Evolutionary conservation across 2,113 vertebrate genomes (phyloP).

Genomic region (Chelonoidis abingdonii): DNA sequence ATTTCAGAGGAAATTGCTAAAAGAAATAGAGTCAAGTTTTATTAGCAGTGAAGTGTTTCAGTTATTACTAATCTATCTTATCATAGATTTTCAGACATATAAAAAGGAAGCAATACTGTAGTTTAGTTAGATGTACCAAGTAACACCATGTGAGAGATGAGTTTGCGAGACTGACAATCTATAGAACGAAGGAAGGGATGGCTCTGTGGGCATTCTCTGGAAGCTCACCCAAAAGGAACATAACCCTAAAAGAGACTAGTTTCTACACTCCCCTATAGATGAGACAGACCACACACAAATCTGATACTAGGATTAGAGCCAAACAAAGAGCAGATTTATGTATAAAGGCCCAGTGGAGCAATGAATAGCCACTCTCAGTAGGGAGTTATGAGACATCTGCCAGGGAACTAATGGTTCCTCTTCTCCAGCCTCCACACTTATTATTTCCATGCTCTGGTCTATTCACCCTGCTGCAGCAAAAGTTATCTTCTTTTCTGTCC

Average conservation of each 20-base stretch:
- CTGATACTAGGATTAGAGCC: neutral
- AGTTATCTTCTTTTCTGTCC: neutral
- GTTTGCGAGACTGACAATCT: neutral
- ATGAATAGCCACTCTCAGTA: neutral
- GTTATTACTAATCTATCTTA: neutral
- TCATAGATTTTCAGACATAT: neutral
- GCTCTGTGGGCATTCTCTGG: neutral
- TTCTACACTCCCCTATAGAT: neutral
- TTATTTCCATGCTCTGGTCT: neutral
- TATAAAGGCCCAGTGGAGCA: neutral
- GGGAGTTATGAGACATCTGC: neutral
- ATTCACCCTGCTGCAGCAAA: neutral
- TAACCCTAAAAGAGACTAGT: neutral
- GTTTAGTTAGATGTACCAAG: neutral
- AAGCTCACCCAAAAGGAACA: neutral
- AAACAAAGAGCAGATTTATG: neutral
- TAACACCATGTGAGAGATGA: neutral
- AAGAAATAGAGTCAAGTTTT: neutral
- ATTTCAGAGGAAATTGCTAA: slow-evolving; percentile 5
- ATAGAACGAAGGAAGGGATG: neutral
- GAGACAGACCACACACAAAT: neutral
- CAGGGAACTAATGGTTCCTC: neutral
- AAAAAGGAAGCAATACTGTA: neutral
- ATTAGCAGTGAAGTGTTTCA: slow-evolving; percentile 5
- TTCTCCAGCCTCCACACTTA: accelerated